Evolutionary conservation across 2,113 vertebrate species (phyloP).

Genomic region (Clarias batrachus): DNA sequence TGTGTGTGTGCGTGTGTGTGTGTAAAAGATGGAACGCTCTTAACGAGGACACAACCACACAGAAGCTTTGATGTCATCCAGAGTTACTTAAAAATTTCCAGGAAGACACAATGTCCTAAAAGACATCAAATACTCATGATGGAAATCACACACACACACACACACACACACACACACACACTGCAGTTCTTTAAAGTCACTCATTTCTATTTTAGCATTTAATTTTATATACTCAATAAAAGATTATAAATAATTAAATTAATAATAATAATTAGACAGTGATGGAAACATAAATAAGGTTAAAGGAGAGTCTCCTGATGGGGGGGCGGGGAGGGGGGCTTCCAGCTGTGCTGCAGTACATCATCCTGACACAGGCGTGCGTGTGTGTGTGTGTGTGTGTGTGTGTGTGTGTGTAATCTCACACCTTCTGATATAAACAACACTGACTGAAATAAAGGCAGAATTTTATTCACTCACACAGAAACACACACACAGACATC

Average conservation of each 20-base stretch:
- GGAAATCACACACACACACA: conserved; percentile 4
- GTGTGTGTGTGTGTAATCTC: not conserved
- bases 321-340: too few species aligned
- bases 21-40: not conserved
- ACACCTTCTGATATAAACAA: not conserved
- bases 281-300: too few species aligned
- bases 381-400: not conserved
- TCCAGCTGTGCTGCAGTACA: too few species aligned
- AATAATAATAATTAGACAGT: too few species aligned
- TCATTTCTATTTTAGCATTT: not conserved
- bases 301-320: too few species aligned
- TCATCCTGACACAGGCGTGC: not conserved
- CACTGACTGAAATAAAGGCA: too few species aligned
- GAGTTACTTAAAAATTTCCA: conserved; percentile 32
- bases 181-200: not conserved
- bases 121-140: conserved; percentile 36
- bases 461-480: too few species aligned
- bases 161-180: not conserved
- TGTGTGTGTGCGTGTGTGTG: conserved; percentile 15
- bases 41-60: conserved; percentile 21
- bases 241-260: too few species aligned
- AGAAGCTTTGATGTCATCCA: conserved; percentile 43
- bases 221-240: not conserved
- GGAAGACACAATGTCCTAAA: conserved; percentile 25
- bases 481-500: too few species aligned